Evolutionary conservation across 2,113 vertebrate species (phyloP).

Genomic region (Hippotragus niger): DNA sequence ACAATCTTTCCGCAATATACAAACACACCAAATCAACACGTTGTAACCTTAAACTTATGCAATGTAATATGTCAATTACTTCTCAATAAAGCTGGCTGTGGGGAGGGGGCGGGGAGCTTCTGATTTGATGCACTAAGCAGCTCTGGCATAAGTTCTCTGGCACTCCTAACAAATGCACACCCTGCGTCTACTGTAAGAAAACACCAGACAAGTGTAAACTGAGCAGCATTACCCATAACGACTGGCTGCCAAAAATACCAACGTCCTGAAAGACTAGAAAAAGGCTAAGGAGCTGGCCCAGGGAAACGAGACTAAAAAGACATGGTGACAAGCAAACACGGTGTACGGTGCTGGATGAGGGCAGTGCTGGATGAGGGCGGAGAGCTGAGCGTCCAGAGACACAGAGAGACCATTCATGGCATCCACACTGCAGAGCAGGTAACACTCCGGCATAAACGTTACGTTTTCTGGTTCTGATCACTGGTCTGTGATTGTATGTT

Average conservation of each 20-base stretch:
- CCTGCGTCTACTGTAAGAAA: not conserved
- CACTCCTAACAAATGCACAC: not conserved
- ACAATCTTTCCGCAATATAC: not conserved
- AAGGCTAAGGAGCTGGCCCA: not conserved
- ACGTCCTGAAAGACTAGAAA: not conserved
- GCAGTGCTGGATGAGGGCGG: not conserved
- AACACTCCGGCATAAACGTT: accelerated
- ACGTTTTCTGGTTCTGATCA: not conserved
- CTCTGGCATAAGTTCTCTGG: not conserved
- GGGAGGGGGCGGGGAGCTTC: not conserved
- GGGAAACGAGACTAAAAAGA: not conserved
- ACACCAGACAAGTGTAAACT: not conserved
- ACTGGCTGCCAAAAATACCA: not conserved
- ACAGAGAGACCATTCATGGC: accelerated
- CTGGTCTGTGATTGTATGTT: not conserved
- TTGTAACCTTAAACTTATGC: not conserved
- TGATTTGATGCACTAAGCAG: not conserved
- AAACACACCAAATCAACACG: not conserved
- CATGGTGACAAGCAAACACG: not conserved
- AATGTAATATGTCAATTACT: not conserved
- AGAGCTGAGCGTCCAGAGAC: not conserved
- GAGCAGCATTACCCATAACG: not conserved
- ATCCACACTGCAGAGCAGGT: not conserved
- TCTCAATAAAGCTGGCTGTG: too few species aligned
- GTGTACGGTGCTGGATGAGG: accelerated